Base-by-base conservation (phyloP, 1,140 invertebrate species). In the Pantala flavescens region DNA sequence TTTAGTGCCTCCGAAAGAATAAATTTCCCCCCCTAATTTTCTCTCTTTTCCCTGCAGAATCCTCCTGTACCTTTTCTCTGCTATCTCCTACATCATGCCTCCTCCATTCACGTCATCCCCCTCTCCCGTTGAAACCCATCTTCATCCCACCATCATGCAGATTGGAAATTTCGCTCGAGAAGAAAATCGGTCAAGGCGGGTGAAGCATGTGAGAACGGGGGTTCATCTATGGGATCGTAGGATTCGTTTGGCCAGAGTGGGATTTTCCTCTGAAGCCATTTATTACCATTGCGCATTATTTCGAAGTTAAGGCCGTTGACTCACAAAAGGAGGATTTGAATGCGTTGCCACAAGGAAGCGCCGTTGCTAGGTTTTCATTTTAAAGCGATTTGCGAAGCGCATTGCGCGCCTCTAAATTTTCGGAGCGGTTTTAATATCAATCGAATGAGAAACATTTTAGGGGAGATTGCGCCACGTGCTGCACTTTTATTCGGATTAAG, bases 201-300 rank as follows among this genome's bases (percentile, higher is more conserved):
- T 21, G 49, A 21, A 16, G 49, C 3, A 63, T 63, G 49, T 5
- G 49, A 63, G 49, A 21, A 63, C 5, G 49, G 49, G 49, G 49
- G 49, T 63, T 63, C 16, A 63, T 63, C 16, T 21, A 63, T 21
- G 49, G 16, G 49, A 19, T 63, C 16, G 49, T 63, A 12, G 49
- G 49, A 16, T 16, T 36, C 28, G 28, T 21, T 19, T 19, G 5
- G n/a, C 3, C 3, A 21, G 49, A 63, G 49, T 19, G 49, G 49
- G 49, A 21, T 21, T 63, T 63, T 21, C 49, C 16, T 63, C 49
- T 63, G 49, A 21, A 63, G 49, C 49, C 49, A 63, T 63, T 63
- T 63, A 63, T 63, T 63, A 63, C 49, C 49, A 63, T 63, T 63
- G 49, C 49, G 49, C 49, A 63, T 63, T 63, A 63, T 63, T 63